phyloP scores from a whole-genome alignment of 2,113 vertebrate genomes.

The Neodontobutis hainanensis region DNA sequence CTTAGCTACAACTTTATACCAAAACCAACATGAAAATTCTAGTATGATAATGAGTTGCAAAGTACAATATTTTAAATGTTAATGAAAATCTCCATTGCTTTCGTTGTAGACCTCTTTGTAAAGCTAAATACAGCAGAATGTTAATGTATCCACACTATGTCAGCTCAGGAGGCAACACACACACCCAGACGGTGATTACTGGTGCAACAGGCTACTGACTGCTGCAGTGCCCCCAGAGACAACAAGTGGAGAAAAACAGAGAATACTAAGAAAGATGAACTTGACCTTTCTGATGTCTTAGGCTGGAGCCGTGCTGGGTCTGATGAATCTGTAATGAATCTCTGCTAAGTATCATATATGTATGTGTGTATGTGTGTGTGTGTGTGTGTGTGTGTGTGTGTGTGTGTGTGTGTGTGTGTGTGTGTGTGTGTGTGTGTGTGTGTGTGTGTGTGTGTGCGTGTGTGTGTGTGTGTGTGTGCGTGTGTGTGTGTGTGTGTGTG shows the following conservation, averaged over 20 bases:
- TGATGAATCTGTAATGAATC: constrained; percentile 77
- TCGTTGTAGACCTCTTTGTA: background rate
- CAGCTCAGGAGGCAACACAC: constrained; percentile 34
- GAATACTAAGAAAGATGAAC: constrained; percentile 73
- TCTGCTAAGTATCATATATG: constrained; percentile 9
- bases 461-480: background rate
- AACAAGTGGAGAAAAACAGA: constrained; percentile 58
- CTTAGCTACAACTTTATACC: no score
- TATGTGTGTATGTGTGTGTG: constrained; percentile 20
- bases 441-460: constrained; percentile 30
- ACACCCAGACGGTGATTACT: constrained; percentile 25
- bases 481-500: background rate
- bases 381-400: constrained; percentile 31
- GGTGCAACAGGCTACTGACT: constrained; percentile 62
- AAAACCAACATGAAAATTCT: no score
- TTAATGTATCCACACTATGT: constrained; percentile 59
- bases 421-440: constrained; percentile 20
- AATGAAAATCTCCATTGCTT: no score
- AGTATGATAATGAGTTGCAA: no score
- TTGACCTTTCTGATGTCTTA: constrained; percentile 79
- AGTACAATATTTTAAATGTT: no score
- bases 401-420: no score
- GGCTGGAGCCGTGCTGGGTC: constrained; percentile 67
- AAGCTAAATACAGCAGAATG: background rate
- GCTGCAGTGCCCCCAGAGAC: constrained; percentile 62